Conservation (phyloP, 2,113 vertebrate genomes). For the Aplodontia rufa region DNA sequence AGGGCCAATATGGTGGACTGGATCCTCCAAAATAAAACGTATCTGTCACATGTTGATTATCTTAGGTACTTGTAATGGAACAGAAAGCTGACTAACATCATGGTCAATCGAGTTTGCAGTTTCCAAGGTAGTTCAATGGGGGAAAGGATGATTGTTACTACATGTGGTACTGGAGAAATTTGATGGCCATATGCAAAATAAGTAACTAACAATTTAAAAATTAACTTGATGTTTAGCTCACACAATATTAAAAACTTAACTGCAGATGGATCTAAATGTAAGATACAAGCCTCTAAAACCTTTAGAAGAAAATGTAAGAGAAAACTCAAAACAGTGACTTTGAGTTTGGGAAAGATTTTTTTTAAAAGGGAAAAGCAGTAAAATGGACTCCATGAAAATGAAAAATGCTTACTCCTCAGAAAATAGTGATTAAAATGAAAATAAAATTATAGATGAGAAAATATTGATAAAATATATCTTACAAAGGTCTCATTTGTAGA, state of each 20-base stretch:
- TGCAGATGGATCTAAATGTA: neutral
- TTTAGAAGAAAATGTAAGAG: neutral
- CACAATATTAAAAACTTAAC: neutral
- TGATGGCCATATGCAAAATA: neutral
- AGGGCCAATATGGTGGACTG: neutral
- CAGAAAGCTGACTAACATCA: neutral
- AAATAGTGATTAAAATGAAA: neutral
- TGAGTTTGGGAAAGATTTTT: neutral
- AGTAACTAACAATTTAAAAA: neutral
- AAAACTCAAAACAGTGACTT: neutral
- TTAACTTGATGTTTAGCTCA: neutral
- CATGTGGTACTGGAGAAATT: neutral
- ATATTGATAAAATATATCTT: neutral
- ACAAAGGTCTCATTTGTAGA: neutral
- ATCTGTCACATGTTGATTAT: no score
- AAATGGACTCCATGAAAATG: neutral
- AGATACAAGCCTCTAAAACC: neutral
- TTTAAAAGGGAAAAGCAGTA: neutral
- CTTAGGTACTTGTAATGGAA: neutral
- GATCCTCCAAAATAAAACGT: neutral
- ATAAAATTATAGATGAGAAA: neutral
- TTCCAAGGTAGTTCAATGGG: neutral
- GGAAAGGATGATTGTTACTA: neutral
- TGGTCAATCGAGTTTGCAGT: neutral
- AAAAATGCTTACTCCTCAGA: neutral